A percentile compares a stretch with the other conserved stretches of the same genome.
Evolutionary conservation across 92 coral and sea anemone genomes (phyloP).

Genomic region (Paragorgia papillata): DNA sequence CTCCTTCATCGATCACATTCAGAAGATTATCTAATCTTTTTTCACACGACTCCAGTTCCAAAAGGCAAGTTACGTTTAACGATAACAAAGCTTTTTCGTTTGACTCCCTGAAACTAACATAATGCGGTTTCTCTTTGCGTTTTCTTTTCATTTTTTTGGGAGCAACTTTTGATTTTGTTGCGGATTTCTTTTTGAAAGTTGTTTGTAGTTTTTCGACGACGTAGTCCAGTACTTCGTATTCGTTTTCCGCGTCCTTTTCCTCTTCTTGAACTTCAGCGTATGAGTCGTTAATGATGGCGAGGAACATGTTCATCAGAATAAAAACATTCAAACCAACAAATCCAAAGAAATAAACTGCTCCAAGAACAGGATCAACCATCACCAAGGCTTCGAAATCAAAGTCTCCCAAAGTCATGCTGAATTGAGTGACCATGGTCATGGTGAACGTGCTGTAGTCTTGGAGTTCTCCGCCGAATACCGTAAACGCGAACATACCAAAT

Average conservation of each 20-base stretch:
- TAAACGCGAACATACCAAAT: conserved; percentile 59
- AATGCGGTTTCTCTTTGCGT: background rate
- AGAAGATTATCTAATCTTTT: too few species aligned
- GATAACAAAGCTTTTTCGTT: background rate
- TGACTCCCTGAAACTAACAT: background rate
- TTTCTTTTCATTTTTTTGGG: background rate
- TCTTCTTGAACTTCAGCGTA: conserved; percentile 29
- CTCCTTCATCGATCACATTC: too few species aligned
- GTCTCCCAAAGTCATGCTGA: conserved; percentile 81
- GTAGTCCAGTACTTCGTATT: conserved; percentile 18
- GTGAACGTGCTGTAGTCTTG: conserved; percentile 73
- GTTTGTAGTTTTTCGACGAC: background rate
- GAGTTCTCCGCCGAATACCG: conserved; percentile 65
- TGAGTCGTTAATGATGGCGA: conserved; percentile 83
- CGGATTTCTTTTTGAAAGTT: background rate
- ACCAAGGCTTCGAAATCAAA: conserved; percentile 69
- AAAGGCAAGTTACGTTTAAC: too few species aligned
- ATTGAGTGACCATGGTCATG: conserved; percentile 77
- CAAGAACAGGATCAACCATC: conserved; percentile 62
- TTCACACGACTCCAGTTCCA: too few species aligned
- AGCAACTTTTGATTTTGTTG: too few species aligned
- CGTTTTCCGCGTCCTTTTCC: background rate
- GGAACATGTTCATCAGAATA: conserved; percentile 79
- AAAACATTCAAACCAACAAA: conserved; percentile 77
- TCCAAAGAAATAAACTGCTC: conserved; percentile 75